Percentiles rank a stretch among this genome's conserved stretches.
Conservation (phyloP, 2,113 vertebrate genomes). For the Labrus mixtus region DNA sequence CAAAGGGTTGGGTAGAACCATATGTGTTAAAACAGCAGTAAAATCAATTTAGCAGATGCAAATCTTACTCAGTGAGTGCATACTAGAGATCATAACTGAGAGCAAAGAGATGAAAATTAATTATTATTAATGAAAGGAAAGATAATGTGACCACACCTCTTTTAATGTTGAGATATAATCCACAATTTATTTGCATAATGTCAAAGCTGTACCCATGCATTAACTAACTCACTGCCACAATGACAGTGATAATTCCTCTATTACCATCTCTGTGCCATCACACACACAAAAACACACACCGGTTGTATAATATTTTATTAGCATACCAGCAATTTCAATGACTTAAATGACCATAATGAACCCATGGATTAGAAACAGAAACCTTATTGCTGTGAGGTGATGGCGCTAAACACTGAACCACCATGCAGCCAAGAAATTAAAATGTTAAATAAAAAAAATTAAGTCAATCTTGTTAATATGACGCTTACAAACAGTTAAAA, state of each 20-base stretch:
- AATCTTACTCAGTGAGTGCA: background rate
- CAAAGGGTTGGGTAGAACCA: constrained; percentile 17
- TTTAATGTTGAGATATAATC: constrained; percentile 19
- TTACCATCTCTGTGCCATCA: constrained; percentile 27
- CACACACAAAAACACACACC: background rate
- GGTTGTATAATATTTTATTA: constrained; percentile 20
- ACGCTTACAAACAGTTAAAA: no score
- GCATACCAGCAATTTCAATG: constrained; percentile 40
- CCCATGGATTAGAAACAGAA: no score
- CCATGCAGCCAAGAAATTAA: no score
- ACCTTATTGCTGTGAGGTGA: no score
- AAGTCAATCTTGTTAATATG: no score
- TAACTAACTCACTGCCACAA: constrained; percentile 15
- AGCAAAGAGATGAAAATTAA: background rate
- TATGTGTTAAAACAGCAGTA: constrained; percentile 9
- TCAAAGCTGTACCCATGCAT: constrained; percentile 3
- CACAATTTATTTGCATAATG: constrained; percentile 39
- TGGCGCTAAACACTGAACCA: no score
- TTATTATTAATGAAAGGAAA: constrained; percentile 17
- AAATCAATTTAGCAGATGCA: constrained; percentile 26
- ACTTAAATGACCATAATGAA: constrained; percentile 47
- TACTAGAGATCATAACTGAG: background rate
- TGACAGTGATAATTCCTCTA: constrained; percentile 46
- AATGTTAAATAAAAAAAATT: no score
- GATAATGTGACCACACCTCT: constrained; percentile 8